Evolutionary conservation across 2,113 vertebrate species (phyloP).

Genomic region (Galeopterus variegatus): DNA sequence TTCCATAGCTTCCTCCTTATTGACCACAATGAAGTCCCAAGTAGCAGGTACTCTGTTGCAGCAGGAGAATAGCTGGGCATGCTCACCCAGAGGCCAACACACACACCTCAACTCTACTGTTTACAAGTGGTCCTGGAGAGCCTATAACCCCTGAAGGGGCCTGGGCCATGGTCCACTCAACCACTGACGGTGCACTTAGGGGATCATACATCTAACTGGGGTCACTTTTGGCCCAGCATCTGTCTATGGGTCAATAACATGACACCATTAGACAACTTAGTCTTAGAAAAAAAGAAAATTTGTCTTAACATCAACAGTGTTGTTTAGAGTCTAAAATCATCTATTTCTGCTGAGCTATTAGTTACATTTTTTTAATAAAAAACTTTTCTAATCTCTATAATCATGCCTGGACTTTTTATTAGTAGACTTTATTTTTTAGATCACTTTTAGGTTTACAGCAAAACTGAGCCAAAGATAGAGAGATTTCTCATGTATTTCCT

Average conservation of each 20-base stretch:
- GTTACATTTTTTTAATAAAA: neutral
- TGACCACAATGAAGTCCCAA: neutral
- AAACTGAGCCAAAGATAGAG: too few relatives aligned
- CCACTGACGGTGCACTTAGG: neutral
- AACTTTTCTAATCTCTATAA: neutral
- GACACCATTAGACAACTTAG: neutral
- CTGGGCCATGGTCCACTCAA: neutral
- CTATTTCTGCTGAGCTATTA: neutral
- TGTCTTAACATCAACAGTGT: neutral
- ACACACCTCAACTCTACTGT: neutral
- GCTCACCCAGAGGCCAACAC: neutral
- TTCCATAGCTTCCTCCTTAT: neutral
- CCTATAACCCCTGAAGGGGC: neutral
- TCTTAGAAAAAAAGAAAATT: neutral
- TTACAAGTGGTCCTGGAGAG: neutral
- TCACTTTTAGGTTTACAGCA: too few relatives aligned
- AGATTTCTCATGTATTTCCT: too few relatives aligned
- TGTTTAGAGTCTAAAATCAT: neutral
- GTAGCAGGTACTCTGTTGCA: fast-evolving
- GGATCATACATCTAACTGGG: neutral
- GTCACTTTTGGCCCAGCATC: neutral
- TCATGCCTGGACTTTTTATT: neutral
- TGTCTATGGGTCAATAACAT: neutral
- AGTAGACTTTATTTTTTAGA: too few relatives aligned
- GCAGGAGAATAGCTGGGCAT: neutral